Conservation (phyloP, 2,888 invertebrate species). For the Stegophylla sp. region DNA sequence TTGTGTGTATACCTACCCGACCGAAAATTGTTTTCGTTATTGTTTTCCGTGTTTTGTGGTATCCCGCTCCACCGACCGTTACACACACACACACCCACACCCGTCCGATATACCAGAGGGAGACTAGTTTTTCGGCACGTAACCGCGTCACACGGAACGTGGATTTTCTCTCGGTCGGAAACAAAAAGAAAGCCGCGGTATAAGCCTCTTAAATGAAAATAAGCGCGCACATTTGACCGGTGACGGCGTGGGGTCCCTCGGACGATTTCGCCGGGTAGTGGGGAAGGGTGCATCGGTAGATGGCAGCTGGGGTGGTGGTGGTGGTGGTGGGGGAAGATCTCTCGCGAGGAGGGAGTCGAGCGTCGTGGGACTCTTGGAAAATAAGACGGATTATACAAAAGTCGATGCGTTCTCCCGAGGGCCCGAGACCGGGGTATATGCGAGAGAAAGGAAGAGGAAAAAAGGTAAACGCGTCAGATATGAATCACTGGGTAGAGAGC, state of each 20-base stretch:
- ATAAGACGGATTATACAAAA: slow-evolving; percentile 51
- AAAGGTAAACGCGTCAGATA: slow-evolving; percentile 47
- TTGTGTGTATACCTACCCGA: too few relatives aligned
- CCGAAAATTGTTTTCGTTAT: too few relatives aligned
- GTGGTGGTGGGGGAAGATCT: too few relatives aligned
- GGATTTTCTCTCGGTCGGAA: background rate
- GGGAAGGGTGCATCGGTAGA: background rate
- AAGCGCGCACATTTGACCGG: slow-evolving; percentile 15
- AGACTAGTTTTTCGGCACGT: background rate
- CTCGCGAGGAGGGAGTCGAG: background rate
- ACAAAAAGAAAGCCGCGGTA: background rate
- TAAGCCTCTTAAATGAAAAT: slow-evolving; percentile 41
- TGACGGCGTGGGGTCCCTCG: background rate
- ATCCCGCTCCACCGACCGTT: too few relatives aligned
- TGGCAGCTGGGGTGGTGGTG: background rate
- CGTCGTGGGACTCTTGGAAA: slow-evolving; percentile 37
- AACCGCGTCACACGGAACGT: background rate
- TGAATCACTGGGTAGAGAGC: slow-evolving; percentile 9
- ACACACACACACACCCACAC: too few relatives aligned
- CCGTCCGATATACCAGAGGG: background rate
- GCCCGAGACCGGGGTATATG: slow-evolving; percentile 3
- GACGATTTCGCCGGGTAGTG: background rate
- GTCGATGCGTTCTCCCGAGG: slow-evolving; percentile 41
- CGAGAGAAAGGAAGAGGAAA: background rate
- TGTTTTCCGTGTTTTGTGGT: too few relatives aligned